Evolutionary conservation across 2,888 invertebrate genomes (phyloP), one percentile per base, ranked within the genome.

Genomic region (Dicycla oo): DNA sequence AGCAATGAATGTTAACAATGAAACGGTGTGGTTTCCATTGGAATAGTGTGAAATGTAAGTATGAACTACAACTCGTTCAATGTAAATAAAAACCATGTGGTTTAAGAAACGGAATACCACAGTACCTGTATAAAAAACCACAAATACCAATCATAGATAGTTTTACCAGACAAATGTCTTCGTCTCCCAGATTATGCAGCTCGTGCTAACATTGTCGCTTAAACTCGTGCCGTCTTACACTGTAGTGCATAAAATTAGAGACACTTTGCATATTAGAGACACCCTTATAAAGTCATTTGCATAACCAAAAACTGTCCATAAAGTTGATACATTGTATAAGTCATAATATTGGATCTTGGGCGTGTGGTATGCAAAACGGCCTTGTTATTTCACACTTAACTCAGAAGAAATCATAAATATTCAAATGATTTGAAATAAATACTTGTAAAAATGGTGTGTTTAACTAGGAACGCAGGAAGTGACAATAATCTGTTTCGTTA

Each of bases 221-320:
- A 69, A 26, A 83, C 75, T 65, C 83, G 80, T 85, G 80, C 83
- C 84, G 86, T 86, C 80, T 85, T 81, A 75, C 71, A 79, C 69
- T 71, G 76, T 74, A 82, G 78, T 80, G 83, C 81, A 88, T 88
- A 85, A 82, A 85, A 88, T 88, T 87, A 86, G 78, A 81, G 70
- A 67, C 57, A 81, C 78, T 89, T 90, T 88, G 84, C 88, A 87
- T 88, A 86, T 74, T 78, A 75, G 38, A 66, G 67, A 71, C 73
- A 73, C 83, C 82, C 78, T 82, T 73, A 54, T 43, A 62, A 47
- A 62, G 30, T 58, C 18, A 80, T 80, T 78, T 72, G 70, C 70
- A 77, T 75, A 71, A 70, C 80, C 85, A 87, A 88, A 87, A 86
- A 81, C 60, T 62, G 11, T 34, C 47, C 11, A 54, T 57, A 66